A percentile compares a stretch with the other conserved stretches of the same genome.
Conservation (phyloP, 2,888 invertebrate species). For the Sipha maydis region DNA sequence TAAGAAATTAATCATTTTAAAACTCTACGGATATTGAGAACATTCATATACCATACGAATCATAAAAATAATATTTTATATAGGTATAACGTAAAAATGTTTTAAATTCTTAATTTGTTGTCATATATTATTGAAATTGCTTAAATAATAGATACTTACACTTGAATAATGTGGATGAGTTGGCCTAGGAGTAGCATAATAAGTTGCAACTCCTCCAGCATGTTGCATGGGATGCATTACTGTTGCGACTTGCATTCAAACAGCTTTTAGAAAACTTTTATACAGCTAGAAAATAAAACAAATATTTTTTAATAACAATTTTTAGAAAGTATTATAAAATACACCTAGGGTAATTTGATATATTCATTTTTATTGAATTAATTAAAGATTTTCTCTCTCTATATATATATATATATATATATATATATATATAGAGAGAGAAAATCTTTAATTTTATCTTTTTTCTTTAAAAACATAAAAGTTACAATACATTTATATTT, state of each 20-base stretch:
- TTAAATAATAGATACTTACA: constrained; percentile 39
- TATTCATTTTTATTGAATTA: too few species aligned
- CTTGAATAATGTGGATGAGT: constrained; percentile 53
- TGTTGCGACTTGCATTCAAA: constrained; percentile 58
- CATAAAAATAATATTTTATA: not conserved
- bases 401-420: too few species aligned
- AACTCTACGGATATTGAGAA: not conserved
- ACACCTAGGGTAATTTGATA: too few species aligned
- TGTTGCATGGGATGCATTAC: constrained; percentile 57
- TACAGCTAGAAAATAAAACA: constrained; percentile 40
- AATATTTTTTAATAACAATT: too few species aligned
- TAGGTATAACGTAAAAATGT: not conserved
- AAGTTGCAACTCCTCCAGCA: constrained; percentile 43
- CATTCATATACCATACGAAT: not conserved
- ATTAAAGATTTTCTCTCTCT: too few species aligned
- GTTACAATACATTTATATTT: too few species aligned
- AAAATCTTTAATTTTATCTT: too few species aligned
- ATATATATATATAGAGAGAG: too few species aligned
- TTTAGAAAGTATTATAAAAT: too few species aligned
- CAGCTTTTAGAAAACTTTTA: constrained; percentile 39
- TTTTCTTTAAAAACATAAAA: too few species aligned
- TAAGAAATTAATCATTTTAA: not conserved
- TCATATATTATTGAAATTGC: not conserved
- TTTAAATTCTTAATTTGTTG: not conserved
- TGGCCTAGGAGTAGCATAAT: constrained; percentile 57